Conservation (phyloP, 2,797 vertebrate species). For the Alcedo quadribrachys region DNA sequence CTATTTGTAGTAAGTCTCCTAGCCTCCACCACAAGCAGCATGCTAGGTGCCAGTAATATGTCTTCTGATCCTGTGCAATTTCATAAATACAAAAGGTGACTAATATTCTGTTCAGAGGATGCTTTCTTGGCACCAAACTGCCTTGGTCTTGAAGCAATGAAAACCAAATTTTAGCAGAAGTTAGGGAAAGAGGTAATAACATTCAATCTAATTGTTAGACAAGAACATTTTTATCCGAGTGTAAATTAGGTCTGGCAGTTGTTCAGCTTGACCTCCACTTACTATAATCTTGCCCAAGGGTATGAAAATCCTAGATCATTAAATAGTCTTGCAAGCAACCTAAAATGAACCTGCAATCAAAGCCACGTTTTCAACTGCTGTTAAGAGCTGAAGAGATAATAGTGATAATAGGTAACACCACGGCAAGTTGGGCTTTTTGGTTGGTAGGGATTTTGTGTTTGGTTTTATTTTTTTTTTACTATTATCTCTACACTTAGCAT, state of each 20-base stretch:
- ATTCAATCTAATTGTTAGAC: constrained; percentile 40
- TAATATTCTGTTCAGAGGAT: neutral
- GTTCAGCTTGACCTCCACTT: constrained; percentile 67
- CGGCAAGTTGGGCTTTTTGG: neutral
- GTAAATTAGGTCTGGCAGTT: constrained; percentile 53
- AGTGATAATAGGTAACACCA: neutral
- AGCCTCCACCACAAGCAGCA: neutral
- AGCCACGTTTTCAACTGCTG: neutral
- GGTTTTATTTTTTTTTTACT: neutral
- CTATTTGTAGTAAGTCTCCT: neutral
- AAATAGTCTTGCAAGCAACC: constrained; percentile 55
- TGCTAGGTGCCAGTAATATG: neutral
- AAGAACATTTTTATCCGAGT: constrained; percentile 39
- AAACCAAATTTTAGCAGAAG: constrained; percentile 11
- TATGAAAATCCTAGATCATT: constrained; percentile 66
- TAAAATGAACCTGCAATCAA: constrained; percentile 30
- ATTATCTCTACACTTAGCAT: neutral
- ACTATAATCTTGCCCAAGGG: constrained; percentile 60
- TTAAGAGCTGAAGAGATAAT: neutral
- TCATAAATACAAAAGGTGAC: neutral
- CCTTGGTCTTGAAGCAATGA: neutral
- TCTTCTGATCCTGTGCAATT: fast-evolving
- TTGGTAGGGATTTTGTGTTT: too few species aligned
- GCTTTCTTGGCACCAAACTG: neutral
- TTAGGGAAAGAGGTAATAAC: constrained; percentile 14